Percentiles rank a stretch among this genome's conserved stretches.
Evolutionary conservation across 2,888 invertebrate genomes (phyloP).

Genomic region (Drosophila borealis): DNA sequence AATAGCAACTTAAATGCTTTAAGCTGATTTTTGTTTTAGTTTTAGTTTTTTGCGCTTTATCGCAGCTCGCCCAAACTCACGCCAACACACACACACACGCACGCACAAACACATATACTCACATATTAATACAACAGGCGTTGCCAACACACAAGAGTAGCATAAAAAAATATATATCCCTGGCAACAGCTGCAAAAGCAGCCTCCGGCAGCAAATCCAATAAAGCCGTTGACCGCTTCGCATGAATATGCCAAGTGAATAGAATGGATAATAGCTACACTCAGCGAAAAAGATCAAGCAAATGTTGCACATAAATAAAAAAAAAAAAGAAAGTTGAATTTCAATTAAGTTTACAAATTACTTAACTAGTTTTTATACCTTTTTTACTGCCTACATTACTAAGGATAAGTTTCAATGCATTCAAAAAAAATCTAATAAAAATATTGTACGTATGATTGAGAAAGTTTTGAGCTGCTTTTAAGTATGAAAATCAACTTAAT

Average conservation of each 20-base stretch:
- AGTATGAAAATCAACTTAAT: too few relatives aligned
- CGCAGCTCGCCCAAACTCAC: conserved; percentile 22
- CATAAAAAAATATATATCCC: conserved; percentile 4
- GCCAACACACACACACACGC: conserved; percentile 14
- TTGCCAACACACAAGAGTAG: conserved; percentile 13
- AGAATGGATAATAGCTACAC: conserved; percentile 14
- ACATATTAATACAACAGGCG: conserved; percentile 36
- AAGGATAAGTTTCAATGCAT: too few relatives aligned
- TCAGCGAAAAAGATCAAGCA: background rate
- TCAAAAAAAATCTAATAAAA: too few relatives aligned
- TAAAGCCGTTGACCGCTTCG: conserved; percentile 63
- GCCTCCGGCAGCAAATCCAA: conserved; percentile 55
- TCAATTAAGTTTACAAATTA: too few relatives aligned
- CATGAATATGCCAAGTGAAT: conserved; percentile 45
- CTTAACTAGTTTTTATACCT: too few relatives aligned
- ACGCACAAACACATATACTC: background rate
- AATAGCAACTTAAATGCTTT: conserved; percentile 41
- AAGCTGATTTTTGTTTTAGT: conserved; percentile 59
- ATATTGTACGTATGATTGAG: too few relatives aligned
- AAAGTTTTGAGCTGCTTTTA: too few relatives aligned
- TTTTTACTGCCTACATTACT: too few relatives aligned
- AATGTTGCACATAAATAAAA: too few relatives aligned
- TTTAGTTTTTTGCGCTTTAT: conserved; percentile 48
- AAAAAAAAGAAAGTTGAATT: too few relatives aligned
- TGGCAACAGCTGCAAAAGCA: conserved; percentile 53